phyloP scores from a whole-genome alignment of 2,888 invertebrate genomes.

The Cremastinae sp. region DNA sequence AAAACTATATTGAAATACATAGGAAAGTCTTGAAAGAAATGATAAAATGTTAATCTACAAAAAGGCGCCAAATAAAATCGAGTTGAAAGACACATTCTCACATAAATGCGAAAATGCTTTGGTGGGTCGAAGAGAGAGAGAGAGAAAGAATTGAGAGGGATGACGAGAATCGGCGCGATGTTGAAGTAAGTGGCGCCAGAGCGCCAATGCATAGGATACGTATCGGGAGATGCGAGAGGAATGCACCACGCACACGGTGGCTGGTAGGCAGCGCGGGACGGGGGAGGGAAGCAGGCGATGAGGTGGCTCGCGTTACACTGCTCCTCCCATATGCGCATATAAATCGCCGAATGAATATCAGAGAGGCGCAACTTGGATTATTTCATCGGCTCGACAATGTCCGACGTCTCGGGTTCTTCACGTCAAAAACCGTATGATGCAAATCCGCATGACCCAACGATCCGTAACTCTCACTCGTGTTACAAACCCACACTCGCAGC shows the following conservation, averaged over 20 bases:
- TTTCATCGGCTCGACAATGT: conserved; percentile 7
- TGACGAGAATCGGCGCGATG: conserved; percentile 35
- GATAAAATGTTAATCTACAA: no score
- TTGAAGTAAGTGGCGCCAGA: conserved; percentile 45
- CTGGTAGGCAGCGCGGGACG: no score
- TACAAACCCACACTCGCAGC: conserved; percentile 26
- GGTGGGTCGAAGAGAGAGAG: not conserved
- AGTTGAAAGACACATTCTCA: no score
- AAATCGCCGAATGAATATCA: conserved; percentile 1
- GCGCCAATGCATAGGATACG: conserved; percentile 48
- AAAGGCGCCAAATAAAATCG: no score
- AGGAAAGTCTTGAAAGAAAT: no score
- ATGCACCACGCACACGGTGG: conserved; percentile 33
- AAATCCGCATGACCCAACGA: conserved; percentile 35
- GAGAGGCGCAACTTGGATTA: conserved; percentile 11
- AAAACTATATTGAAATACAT: no score
- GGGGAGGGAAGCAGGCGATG: conserved; percentile 26
- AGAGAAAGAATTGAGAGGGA: conserved; percentile 20
- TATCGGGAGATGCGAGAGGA: conserved; percentile 24
- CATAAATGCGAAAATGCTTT: not conserved
- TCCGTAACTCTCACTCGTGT: conserved; percentile 42
- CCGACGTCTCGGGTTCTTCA: not conserved
- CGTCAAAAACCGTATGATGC: not conserved
- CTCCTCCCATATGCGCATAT: conserved; percentile 25
- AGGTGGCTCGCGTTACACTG: conserved; percentile 20